Evolutionary conservation across 2,797 vertebrate genomes (phyloP).

Genomic region (Aratinga solstitialis): DNA sequence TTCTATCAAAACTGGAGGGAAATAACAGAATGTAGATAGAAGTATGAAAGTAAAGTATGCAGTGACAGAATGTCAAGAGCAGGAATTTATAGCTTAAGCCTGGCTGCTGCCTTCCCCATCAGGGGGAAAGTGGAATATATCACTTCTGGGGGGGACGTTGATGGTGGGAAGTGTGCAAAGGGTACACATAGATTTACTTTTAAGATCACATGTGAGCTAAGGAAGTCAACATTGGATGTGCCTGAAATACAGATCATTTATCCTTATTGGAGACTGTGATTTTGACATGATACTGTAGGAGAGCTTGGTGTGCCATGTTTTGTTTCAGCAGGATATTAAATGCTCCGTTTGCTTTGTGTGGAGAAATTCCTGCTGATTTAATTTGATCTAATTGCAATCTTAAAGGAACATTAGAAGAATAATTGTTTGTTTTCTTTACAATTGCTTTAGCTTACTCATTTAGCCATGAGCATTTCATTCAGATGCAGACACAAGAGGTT

Average conservation of each 20-base stretch:
- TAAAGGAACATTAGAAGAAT: conserved; percentile 41
- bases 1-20: background rate
- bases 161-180: background rate
- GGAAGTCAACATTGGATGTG: background rate
- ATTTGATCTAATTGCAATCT: conserved; percentile 68
- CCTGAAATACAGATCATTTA: background rate
- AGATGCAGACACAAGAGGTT: background rate
- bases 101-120: background rate
- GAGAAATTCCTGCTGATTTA: conserved; percentile 67
- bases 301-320: conserved; percentile 21
- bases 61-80: background rate
- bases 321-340: conserved; percentile 53
- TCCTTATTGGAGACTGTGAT: background rate
- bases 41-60: background rate
- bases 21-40: background rate
- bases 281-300: background rate
- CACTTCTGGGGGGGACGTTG: background rate
- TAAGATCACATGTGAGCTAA: background rate
- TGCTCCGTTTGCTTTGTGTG: conserved; percentile 49
- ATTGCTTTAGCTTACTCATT: conserved; percentile 45
- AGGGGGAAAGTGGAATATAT: background rate
- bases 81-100: background rate
- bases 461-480: background rate
- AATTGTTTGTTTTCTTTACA: conserved; percentile 56
- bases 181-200: background rate